phyloP scores from a whole-genome alignment of 2,888 invertebrate genomes.

The Oxyscelio sp. region DNA sequence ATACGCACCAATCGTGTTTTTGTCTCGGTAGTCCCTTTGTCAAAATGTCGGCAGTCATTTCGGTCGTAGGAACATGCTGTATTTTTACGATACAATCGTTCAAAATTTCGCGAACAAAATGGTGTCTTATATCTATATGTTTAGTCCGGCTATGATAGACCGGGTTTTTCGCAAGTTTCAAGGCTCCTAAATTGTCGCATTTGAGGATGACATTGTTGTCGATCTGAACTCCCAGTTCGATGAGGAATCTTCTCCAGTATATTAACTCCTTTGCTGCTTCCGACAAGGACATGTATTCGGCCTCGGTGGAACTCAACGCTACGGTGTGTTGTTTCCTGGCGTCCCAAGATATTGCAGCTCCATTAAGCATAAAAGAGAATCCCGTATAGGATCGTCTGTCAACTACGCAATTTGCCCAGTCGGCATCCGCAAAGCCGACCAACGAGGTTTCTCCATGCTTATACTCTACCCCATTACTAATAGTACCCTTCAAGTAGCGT shows the following conservation, averaged over 20 bases:
- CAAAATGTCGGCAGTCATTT: constrained; percentile 8
- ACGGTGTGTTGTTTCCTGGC: background rate
- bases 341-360: too few relatives aligned
- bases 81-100: background rate
- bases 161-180: constrained; percentile 2
- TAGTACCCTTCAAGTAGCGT: too few relatives aligned
- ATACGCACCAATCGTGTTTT: constrained; percentile 1
- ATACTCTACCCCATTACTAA: too few relatives aligned
- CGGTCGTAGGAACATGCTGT: constrained; percentile 1
- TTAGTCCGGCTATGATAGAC: constrained; percentile 11
- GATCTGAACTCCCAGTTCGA: background rate
- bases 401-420: background rate
- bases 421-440: background rate
- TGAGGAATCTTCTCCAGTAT: background rate
- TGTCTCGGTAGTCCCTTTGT: constrained; percentile 13
- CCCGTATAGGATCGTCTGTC: background rate
- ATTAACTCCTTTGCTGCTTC: constrained; percentile 1
- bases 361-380: too few relatives aligned
- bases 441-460: too few relatives aligned
- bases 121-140: constrained; percentile 15
- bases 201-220: background rate
- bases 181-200: constrained; percentile 1
- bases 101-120: constrained; percentile 10
- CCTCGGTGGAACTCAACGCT: too few relatives aligned
- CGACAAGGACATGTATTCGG: too few relatives aligned